A percentile compares a stretch with the other conserved stretches of the same genome.
Evolutionary conservation across 2,888 invertebrate species (phyloP).

Genomic region (Crematogaster levior): DNA sequence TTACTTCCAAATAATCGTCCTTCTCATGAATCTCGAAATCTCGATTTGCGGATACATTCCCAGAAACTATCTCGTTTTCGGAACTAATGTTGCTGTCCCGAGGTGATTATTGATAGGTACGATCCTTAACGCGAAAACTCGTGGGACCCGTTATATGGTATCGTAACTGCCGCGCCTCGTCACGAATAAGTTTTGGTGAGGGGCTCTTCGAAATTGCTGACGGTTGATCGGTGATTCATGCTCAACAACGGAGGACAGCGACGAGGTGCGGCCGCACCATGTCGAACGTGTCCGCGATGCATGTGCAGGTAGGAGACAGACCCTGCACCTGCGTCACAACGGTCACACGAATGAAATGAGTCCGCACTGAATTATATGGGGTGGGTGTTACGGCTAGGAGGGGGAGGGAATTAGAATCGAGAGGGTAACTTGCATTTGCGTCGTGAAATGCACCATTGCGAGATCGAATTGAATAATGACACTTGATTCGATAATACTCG

Average conservation of each 20-base stretch:
- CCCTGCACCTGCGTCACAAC: conserved; percentile 43
- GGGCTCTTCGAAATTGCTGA: conserved; percentile 66
- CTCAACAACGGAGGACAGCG: conserved; percentile 56
- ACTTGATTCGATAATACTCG: conserved; percentile 28
- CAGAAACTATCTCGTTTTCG: conserved; percentile 32
- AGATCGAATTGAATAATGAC: not conserved
- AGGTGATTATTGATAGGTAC: conserved; percentile 71
- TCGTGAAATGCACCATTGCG: not conserved
- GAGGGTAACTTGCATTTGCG: not conserved
- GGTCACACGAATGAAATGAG: conserved; percentile 13
- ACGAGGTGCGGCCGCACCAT: conserved; percentile 25
- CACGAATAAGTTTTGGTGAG: conserved; percentile 29
- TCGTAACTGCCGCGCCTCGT: conserved; percentile 69
- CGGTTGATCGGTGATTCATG: conserved; percentile 82
- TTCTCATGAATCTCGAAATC: not conserved
- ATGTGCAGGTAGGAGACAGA: conserved; percentile 26
- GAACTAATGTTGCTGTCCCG: conserved; percentile 38
- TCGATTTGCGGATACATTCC: not conserved
- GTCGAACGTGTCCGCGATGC: conserved; percentile 23
- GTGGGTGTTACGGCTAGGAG: not conserved
- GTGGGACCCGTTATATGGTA: conserved; percentile 69
- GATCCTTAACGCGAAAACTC: conserved; percentile 70
- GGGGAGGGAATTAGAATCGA: not conserved
- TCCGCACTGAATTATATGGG: conserved; percentile 2
- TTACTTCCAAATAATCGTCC: not conserved